Base-by-base conservation (phyloP, 1,140 invertebrate species). In the Listronotus oregonensis region DNA sequence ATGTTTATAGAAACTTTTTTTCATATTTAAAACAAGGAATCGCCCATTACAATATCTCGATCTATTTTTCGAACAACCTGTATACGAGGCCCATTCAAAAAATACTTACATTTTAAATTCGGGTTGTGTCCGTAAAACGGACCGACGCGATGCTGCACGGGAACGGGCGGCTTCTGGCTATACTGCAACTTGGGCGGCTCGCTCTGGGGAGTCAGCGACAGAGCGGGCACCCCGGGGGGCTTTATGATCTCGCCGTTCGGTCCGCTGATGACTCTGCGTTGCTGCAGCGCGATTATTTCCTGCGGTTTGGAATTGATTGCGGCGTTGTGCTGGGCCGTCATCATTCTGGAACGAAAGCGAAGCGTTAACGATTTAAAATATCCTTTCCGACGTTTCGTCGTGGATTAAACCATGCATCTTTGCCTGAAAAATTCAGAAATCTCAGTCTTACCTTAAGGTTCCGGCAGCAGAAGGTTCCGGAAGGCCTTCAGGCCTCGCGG, bases 81-180 rank as follows among this genome's bases (percentile, higher is more conserved):
- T n/a, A 12, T 37, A 37, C 34, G 11, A 37, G 34, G 34, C 1
- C 34, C 11, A 7, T 5, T 37, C 34, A 8, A 37, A 37, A 37
- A 37, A 55, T 50, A 81, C 79, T 75, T 78, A 88, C 85, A 80
- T 82, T 92, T 93, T 17, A 92, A 80, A 78, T 91, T 93, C 7
- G 90, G 92, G 81, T 93, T 93, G 78, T 94, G 92, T 5, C 91
- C 93, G 78, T 92, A 93, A 79, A 92, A 94, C 86, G 32, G 87
- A 82, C 43, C 90, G 79, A 67, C 79, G 61, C 75, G 65, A 70
- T 75, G 79, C 70, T 77, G 78, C 67, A 71, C 71, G 60, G 71
- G 80, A 55, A 74, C 43, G 61, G 72, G 72, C 80, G 80, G n/a
- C 77, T 74, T 80, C 6, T 84, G 82, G 8, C 80, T 70, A 67